A percentile compares a stretch with the other conserved stretches of the same genome.
phyloP scores from a whole-genome alignment of 1,140 invertebrate species.

The Solenopsis fugax region DNA sequence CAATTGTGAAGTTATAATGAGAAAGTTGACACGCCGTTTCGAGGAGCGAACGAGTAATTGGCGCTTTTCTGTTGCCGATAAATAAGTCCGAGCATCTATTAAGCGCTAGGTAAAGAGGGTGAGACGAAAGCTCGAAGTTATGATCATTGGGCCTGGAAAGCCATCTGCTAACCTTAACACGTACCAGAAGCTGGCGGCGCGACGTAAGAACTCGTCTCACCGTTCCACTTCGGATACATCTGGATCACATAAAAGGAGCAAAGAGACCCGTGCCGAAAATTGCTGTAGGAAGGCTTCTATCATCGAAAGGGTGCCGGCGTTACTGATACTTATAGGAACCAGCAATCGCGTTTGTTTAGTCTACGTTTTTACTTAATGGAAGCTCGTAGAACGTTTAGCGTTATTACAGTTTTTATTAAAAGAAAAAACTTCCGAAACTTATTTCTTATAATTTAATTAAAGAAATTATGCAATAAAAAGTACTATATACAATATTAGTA shows the following conservation, averaged over 20 bases:
- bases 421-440: background rate
- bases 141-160: slow-evolving; percentile 63
- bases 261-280: slow-evolving; percentile 39
- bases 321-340: slow-evolving; percentile 66
- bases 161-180: slow-evolving; percentile 73
- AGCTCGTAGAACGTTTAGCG: slow-evolving; percentile 27
- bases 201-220: slow-evolving; percentile 55
- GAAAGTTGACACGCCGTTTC: slow-evolving; percentile 69
- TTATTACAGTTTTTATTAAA: background rate
- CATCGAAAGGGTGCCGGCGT: slow-evolving; percentile 68
- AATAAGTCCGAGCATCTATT: slow-evolving; percentile 74
- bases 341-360: slow-evolving; percentile 66
- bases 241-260: slow-evolving; percentile 79
- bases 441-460: background rate
- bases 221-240: slow-evolving; percentile 69
- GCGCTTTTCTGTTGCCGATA: slow-evolving; percentile 77
- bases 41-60: slow-evolving; percentile 64
- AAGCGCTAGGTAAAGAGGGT: slow-evolving; percentile 15
- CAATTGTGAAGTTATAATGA: slow-evolving; percentile 73
- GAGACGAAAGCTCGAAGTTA: slow-evolving; percentile 69
- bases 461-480: background rate
- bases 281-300: slow-evolving; percentile 68
- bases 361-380: slow-evolving; percentile 51
- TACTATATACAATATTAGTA: background rate
- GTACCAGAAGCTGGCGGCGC: slow-evolving; percentile 63